These are phyloP conservation scores for Spizaetus ornatus DNA, from an alignment of 2,113 vertebrate genomes.

Conservation along the genomic window DNA sequence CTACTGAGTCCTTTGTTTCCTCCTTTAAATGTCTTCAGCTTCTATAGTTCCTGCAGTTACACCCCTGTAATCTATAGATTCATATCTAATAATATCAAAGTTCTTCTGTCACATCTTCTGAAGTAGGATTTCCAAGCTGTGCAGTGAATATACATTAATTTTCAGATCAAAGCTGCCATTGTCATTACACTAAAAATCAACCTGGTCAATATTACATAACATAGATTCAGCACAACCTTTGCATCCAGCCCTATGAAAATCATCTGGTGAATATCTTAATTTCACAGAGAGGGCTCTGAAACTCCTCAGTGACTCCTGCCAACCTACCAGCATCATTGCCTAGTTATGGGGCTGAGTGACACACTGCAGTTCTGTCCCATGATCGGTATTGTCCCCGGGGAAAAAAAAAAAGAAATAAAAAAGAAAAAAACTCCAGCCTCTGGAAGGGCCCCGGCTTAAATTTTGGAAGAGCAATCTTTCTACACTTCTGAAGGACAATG, in stretches of 20 bases:
- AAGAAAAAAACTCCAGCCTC: rapidly evolving
- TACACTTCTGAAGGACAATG: background rate
- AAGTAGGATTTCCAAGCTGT: background rate
- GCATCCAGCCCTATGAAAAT: background rate
- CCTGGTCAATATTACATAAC: background rate
- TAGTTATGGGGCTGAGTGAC: background rate
- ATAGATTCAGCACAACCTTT: background rate
- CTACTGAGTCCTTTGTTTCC: background rate
- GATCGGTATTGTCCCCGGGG: no score
- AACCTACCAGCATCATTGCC: background rate
- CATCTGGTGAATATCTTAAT: background rate
- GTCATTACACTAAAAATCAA: background rate
- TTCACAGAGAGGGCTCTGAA: background rate
- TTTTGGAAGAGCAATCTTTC: background rate
- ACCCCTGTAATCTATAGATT: background rate
- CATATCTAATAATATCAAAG: background rate
- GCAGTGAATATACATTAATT: background rate
- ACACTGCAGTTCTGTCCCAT: background rate
- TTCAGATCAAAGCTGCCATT: background rate
- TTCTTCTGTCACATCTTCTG: background rate
- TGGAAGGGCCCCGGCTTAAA: background rate
- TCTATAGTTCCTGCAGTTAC: background rate
- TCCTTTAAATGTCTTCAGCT: background rate
- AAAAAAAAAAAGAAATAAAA: background rate
- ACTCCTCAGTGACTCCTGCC: background rate